These are phyloP conservation scores for Rhinopithecus roxellana DNA, from an alignment of 2,113 vertebrate species.

Conservation along the genomic window DNA sequence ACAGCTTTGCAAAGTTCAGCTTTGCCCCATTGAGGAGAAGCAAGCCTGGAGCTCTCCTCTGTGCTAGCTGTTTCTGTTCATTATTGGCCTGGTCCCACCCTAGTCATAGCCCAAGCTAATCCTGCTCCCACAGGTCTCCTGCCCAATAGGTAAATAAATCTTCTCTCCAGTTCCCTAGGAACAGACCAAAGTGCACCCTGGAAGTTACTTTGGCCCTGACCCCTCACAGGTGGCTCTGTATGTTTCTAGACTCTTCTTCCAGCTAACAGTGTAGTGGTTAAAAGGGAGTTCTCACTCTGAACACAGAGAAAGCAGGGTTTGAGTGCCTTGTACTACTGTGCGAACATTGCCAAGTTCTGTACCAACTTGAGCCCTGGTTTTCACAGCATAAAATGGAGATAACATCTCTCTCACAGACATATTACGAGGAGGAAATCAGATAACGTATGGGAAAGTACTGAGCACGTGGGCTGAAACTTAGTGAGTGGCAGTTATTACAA, in stretches of 20 bases:
- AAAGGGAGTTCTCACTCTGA: constrained; percentile 44
- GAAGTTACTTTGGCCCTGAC: not conserved
- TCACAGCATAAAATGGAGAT: constrained; percentile 37
- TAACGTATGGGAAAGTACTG: constrained; percentile 19
- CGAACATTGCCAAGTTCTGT: not conserved
- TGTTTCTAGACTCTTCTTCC: constrained; percentile 42
- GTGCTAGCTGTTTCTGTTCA: constrained; percentile 38
- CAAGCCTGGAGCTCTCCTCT: not conserved
- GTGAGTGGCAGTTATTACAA: constrained; percentile 42
- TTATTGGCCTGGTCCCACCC: not conserved
- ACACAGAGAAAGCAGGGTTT: constrained; percentile 23
- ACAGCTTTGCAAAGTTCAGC: not conserved
- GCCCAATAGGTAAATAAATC: constrained; percentile 47
- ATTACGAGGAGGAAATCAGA: constrained; percentile 45
- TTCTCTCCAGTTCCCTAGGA: constrained; percentile 37
- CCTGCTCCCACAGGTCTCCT: constrained; percentile 1
- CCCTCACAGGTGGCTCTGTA: not conserved
- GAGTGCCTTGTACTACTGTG: not conserved
- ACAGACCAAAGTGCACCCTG: constrained; percentile 26
- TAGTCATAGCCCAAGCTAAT: not conserved
- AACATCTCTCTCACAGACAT: not conserved
- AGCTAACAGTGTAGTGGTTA: not conserved
- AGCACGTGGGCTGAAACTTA: not conserved
- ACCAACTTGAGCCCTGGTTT: constrained; percentile 31
- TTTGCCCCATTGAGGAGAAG: not conserved